Percentiles rank a stretch among this genome's conserved stretches.
phyloP scores from a whole-genome alignment of 2,113 vertebrate genomes.

The Phodopus roborovskii region DNA sequence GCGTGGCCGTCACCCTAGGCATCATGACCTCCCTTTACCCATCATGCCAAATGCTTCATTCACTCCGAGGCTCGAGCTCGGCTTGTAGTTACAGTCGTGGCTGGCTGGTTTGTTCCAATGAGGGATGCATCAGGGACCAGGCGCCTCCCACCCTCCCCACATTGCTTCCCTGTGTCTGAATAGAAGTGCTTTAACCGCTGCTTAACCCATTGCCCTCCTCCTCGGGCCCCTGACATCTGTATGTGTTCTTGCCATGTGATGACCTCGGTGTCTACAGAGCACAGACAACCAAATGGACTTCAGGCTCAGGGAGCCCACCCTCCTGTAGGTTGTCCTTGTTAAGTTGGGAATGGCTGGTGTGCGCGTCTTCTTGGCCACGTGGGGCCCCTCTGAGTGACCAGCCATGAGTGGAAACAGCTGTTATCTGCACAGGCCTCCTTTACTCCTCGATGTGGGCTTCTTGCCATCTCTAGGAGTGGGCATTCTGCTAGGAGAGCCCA shows the following conservation, averaged over 20 bases:
- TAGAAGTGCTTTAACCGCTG: slow-evolving; percentile 88
- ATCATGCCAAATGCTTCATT: slow-evolving; percentile 83
- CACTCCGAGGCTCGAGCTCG: slow-evolving; percentile 82
- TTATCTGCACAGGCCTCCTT: not conserved
- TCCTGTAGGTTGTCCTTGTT: not conserved
- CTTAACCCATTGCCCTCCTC: slow-evolving; percentile 80
- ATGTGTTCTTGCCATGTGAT: not conserved
- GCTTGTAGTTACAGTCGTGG: slow-evolving; percentile 85
- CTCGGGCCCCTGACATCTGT: slow-evolving; percentile 53
- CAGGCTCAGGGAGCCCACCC: not conserved
- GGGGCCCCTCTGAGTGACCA: not conserved
- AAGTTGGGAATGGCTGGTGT: not conserved
- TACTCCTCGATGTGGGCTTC: not conserved
- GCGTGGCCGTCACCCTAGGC: not conserved
- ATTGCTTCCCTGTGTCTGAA: slow-evolving; percentile 84
- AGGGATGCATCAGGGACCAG: slow-evolving; percentile 83
- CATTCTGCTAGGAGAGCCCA: not conserved
- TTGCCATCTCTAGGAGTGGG: not conserved
- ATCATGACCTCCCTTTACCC: slow-evolving; percentile 29
- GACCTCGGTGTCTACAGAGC: not conserved
- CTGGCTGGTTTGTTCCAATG: slow-evolving; percentile 83
- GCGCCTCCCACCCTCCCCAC: slow-evolving; percentile 48
- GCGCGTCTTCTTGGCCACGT: not conserved
- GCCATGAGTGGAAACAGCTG: not conserved
- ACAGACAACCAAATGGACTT: accelerated